Evolutionary conservation across 1,140 invertebrate genomes (phyloP).

Genomic region (Trichonephila clavipes): DNA sequence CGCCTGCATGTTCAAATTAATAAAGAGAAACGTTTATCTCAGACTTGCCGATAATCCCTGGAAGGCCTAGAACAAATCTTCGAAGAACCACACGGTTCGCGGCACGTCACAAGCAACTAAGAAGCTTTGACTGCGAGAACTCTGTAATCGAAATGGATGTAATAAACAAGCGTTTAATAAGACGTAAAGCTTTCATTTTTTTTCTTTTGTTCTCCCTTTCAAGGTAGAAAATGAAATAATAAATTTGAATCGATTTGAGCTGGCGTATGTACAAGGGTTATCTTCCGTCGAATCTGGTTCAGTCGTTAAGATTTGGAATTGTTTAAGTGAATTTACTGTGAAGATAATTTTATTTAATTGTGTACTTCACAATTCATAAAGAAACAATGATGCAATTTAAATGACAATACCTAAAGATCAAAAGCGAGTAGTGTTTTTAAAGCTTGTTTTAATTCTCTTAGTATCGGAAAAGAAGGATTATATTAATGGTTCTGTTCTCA

Average conservation of each 20-base stretch:
- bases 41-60: slow-evolving; percentile 26
- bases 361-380: no score
- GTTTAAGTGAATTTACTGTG: no score
- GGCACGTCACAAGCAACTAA: neutral
- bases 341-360: no score
- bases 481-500: no score
- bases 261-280: neutral
- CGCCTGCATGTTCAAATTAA: slow-evolving; percentile 44
- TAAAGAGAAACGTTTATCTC: slow-evolving; percentile 50
- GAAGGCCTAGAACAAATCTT: slow-evolving; percentile 9
- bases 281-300: no score
- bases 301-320: no score
- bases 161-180: slow-evolving; percentile 18
- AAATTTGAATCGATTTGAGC: neutral
- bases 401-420: no score
- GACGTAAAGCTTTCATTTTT: no score
- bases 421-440: no score
- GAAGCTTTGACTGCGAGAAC: neutral
- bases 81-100: neutral
- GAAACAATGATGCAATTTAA: no score
- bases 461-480: no score
- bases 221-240: neutral
- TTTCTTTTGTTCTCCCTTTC: neutral
- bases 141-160: neutral
- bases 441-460: no score